A percentile compares a stretch with the other conserved stretches of the same genome.
Evolutionary conservation across 92 coral and sea anemone species (phyloP).

Genomic region (Heteractis magnifica): DNA sequence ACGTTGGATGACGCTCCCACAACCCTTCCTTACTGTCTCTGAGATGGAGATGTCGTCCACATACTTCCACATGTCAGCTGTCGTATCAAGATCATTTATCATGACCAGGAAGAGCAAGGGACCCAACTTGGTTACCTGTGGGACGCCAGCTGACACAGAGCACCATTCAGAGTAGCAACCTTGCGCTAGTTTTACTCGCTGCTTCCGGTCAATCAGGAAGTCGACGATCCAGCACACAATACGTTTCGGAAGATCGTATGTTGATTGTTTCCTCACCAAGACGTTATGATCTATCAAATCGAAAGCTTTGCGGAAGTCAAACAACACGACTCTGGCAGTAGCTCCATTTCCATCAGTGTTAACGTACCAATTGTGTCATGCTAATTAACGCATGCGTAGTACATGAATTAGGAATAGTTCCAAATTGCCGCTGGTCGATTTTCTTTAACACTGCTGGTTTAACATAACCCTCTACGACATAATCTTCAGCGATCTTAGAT

Average conservation of each 20-base stretch:
- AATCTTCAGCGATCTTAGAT: no score
- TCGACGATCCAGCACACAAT: slow-evolving; percentile 24
- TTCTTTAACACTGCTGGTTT: no score
- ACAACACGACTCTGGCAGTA: slow-evolving; percentile 26
- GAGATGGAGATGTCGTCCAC: slow-evolving; percentile 24
- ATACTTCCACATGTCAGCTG: slow-evolving; percentile 32
- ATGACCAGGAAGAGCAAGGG: slow-evolving; percentile 36
- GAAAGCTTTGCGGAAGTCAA: slow-evolving; percentile 45
- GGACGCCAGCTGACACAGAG: slow-evolving; percentile 23
- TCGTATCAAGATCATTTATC: slow-evolving; percentile 13
- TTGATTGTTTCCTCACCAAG: slow-evolving; percentile 13
- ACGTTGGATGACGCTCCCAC: slow-evolving; percentile 14
- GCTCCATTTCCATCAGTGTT: slow-evolving; percentile 36
- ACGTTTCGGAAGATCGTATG: neutral
- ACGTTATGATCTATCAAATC: slow-evolving; percentile 32
- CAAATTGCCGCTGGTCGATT: neutral
- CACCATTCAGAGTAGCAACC: slow-evolving; percentile 28
- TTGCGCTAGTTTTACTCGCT: slow-evolving; percentile 6
- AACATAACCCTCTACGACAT: no score
- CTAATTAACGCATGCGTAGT: neutral
- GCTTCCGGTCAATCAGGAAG: slow-evolving; percentile 6
- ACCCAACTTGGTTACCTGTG: slow-evolving; percentile 30
- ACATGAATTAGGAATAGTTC: neutral
- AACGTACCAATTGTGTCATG: neutral
- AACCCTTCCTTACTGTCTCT: slow-evolving; percentile 1